Percentiles rank a stretch among this genome's conserved stretches.
Conservation (phyloP, 2,888 invertebrate species). For the Panzeria rudis region DNA sequence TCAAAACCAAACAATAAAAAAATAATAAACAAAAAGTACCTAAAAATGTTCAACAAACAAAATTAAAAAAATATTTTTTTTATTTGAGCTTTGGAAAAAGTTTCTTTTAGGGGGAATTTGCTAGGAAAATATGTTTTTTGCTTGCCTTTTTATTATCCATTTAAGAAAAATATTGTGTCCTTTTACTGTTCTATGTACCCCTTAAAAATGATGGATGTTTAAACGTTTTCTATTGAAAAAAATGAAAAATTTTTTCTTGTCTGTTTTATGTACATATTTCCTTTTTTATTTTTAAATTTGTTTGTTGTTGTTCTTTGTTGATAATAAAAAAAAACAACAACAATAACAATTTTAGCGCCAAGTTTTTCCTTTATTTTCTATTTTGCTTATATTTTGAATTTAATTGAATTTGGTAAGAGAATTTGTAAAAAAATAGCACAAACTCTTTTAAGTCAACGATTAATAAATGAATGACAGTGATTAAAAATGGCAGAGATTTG, state of each 20-base stretch:
- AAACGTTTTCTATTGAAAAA: constrained; percentile 25
- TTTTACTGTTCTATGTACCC: constrained; percentile 3
- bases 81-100: neutral
- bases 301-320: constrained; percentile 27
- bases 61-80: constrained; percentile 24
- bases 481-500: constrained; percentile 42
- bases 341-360: constrained; percentile 21
- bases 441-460: constrained; percentile 56
- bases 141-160: constrained; percentile 3
- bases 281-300: constrained; percentile 10
- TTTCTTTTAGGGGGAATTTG: constrained; percentile 25
- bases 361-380: constrained; percentile 25
- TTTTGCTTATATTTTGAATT: constrained; percentile 57
- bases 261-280: constrained; percentile 10
- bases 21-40: constrained; percentile 32
- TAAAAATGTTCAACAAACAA: constrained; percentile 30
- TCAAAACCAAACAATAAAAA: constrained; percentile 32
- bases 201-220: constrained; percentile 60
- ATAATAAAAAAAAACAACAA: constrained; percentile 33
- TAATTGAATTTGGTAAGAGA: constrained; percentile 59
- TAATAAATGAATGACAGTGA: constrained; percentile 59
- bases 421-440: neutral
- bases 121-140: constrained; percentile 7
- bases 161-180: constrained; percentile 25
- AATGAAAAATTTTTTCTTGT: constrained; percentile 9